These are phyloP conservation scores for Tupaia tana DNA, from an alignment of 2,113 vertebrate genomes.

Conservation along the genomic window DNA sequence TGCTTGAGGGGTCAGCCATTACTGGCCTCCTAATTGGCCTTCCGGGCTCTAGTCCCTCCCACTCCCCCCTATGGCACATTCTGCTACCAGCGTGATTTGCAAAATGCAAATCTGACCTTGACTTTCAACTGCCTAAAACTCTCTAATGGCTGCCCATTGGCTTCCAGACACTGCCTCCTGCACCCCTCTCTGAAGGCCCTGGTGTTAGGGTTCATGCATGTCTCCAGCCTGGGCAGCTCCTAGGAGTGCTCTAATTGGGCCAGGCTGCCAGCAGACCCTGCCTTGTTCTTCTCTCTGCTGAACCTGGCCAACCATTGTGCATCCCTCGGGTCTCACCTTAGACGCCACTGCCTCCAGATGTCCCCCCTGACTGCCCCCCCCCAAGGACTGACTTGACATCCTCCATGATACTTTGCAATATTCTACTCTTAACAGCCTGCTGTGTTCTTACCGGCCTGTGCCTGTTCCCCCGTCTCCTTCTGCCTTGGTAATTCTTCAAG, in stretches of 20 bases:
- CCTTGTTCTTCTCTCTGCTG: neutral
- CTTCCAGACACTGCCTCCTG: neutral
- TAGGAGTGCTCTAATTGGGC: accelerated
- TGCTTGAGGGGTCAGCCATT: neutral
- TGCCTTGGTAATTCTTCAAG: neutral
- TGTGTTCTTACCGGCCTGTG: neutral
- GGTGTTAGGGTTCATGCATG: neutral
- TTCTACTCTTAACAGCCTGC: neutral
- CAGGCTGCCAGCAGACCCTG: neutral
- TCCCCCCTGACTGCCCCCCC: neutral
- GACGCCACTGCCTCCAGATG: neutral
- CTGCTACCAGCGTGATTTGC: neutral
- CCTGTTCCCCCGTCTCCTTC: neutral
- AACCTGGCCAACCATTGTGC: neutral
- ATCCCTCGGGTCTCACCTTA: neutral
- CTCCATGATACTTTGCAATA: accelerated
- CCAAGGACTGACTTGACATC: neutral
- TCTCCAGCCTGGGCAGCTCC: neutral
- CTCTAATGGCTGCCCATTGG: neutral
- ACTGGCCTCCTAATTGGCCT: neutral
- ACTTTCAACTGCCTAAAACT: neutral
- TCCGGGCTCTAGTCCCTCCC: neutral
- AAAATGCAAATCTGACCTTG: neutral
- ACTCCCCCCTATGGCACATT: neutral
- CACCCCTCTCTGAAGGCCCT: neutral